Evolutionary conservation across 2,888 invertebrate species (phyloP), one percentile per base, ranked within the genome.

Genomic region (Cryptus viduatorius): DNA sequence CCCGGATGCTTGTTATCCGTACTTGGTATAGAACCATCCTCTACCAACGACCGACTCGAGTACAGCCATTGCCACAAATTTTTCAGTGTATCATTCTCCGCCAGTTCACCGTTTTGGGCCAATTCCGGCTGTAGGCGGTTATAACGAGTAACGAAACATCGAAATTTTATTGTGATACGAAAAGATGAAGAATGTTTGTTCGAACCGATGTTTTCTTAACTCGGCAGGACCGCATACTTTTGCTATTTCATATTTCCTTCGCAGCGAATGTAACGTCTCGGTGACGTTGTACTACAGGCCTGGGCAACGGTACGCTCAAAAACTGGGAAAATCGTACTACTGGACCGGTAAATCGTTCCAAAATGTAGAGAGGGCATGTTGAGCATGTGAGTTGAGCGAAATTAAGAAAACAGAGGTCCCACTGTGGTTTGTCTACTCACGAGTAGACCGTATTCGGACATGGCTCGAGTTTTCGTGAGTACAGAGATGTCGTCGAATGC

Each of bases 21-120:
- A 89, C 94, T 95, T 80, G 95, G 94, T 90, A 96, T 95, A 84
- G 94, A 92, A 93, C 96, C 96, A 86, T 96, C 96, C 90, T 97
- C 96, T 48, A 96, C 96, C 85, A 96, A 94, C 86, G 96, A 95
- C 88, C 96, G 95, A 94, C 97, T 96, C 82, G 96, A 95, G 85
- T 96, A 96, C 81, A 98, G 93, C 96, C 98, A 98, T 84, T 96
- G 95, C 98, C 98, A 99, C 16, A 98, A 95, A 83, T 96, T 97
- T 88, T 96, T 96, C 50, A 98, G 93, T 37, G 96, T 95, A 50
- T 96, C 96, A 90, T 97, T 97, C 67, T 97, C 96, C 0, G 97
- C 96, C 79, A 97, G 92, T 88, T 97, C 97, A 0, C 97, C 97
- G 94, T 98, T 98, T 91, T 96, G 96, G 94, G 96, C 96, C 86